These are phyloP conservation scores for Mastacembelus armatus DNA, from an alignment of 2,797 vertebrate genomes.

Conservation along the genomic window DNA sequence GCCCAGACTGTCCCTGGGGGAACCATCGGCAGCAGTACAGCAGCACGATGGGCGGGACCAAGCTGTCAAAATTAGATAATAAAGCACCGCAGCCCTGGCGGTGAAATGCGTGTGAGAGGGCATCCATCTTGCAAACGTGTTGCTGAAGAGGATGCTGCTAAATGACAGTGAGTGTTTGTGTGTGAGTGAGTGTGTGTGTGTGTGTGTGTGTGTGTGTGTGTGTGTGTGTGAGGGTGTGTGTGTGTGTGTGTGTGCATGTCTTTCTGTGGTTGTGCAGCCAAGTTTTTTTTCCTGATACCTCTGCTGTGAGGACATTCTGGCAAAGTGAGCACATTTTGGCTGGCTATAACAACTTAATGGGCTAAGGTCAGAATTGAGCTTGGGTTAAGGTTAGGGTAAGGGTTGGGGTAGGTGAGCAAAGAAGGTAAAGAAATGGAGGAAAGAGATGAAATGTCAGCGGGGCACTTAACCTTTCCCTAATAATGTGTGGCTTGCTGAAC, in stretches of 20 bases:
- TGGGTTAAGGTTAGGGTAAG: too few relatives aligned
- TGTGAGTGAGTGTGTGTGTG: slow-evolving; percentile 44
- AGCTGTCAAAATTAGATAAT: slow-evolving; percentile 88
- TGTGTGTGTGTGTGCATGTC: too few relatives aligned
- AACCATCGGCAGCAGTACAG: slow-evolving; percentile 74
- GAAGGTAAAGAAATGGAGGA: slow-evolving; percentile 23
- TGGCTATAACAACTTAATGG: too few relatives aligned
- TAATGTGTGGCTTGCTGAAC: slow-evolving; percentile 81
- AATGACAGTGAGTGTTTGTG: slow-evolving; percentile 75
- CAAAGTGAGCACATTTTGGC: too few relatives aligned
- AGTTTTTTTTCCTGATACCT: too few relatives aligned
- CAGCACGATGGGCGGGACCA: slow-evolving; percentile 79
- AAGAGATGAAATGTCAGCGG: slow-evolving; percentile 77
- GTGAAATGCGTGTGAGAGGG: slow-evolving; percentile 83
- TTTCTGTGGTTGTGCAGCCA: too few relatives aligned
- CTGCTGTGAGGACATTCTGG: too few relatives aligned
- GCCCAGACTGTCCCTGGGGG: slow-evolving; percentile 82
- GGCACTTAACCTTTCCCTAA: slow-evolving; percentile 83
- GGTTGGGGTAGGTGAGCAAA: too few relatives aligned
- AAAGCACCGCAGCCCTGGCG: slow-evolving; percentile 82
- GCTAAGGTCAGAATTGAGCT: too few relatives aligned
- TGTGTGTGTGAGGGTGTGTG: slow-evolving; percentile 32
- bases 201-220: slow-evolving; percentile 35
- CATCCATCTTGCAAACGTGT: slow-evolving; percentile 84
- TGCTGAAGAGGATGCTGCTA: slow-evolving; percentile 82